These are phyloP conservation scores for Drosophila multiciliata DNA, from an alignment of 2,888 invertebrate genomes.

Conservation along the genomic window DNA sequence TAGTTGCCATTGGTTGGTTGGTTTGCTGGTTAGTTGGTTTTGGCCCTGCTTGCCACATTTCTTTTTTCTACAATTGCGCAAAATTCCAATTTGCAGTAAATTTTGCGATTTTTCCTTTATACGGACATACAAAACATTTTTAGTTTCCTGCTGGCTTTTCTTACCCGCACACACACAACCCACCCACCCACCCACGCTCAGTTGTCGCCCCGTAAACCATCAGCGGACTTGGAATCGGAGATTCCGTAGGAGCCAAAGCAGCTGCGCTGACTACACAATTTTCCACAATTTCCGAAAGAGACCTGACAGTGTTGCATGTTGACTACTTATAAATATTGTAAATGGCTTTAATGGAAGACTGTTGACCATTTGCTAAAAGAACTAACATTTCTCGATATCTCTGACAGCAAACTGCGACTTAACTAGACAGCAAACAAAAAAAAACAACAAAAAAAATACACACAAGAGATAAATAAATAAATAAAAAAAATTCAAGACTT, in stretches of 20 bases:
- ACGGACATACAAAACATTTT: constrained; percentile 81
- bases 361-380: constrained; percentile 51
- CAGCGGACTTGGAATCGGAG: constrained; percentile 8
- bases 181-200: constrained; percentile 36
- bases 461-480: background rate
- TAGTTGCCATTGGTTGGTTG: constrained; percentile 48
- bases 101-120: constrained; percentile 83
- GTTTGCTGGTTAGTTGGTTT: constrained; percentile 19
- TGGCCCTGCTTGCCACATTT: constrained; percentile 59
- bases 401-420: constrained; percentile 23
- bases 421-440: constrained; percentile 16
- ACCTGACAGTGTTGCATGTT: constrained; percentile 44
- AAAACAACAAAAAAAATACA: background rate
- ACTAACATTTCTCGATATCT: constrained; percentile 16
- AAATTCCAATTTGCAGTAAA: constrained; percentile 84
- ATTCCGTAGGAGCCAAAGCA: constrained; percentile 7
- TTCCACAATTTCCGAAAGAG: background rate
- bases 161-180: constrained; percentile 39
- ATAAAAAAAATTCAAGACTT: background rate
- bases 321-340: constrained; percentile 57
- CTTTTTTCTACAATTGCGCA: constrained; percentile 81
- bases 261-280: constrained; percentile 10
- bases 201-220: constrained; percentile 40
- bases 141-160: constrained; percentile 79
- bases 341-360: constrained; percentile 50